A percentile compares a stretch with the other conserved stretches of the same genome.
Conservation (phyloP, 2,888 invertebrate species). For the Neuroscelio doddi region DNA sequence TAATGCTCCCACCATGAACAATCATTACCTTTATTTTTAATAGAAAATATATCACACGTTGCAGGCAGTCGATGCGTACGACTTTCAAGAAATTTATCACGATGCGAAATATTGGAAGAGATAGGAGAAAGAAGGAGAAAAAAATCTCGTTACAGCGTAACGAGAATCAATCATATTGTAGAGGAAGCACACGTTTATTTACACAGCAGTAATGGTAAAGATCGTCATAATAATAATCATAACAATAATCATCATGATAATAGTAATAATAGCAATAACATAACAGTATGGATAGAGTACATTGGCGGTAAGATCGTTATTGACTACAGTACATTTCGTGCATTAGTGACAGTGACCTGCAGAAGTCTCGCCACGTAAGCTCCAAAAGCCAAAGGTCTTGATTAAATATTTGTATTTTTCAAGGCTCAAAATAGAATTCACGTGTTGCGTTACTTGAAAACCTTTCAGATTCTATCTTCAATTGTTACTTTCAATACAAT, state of each 20-base stretch:
- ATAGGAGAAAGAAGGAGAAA: constrained; percentile 41
- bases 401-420: constrained; percentile 21
- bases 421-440: too few relatives aligned
- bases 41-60: constrained; percentile 1
- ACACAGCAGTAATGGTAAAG: constrained; percentile 61
- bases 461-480: too few relatives aligned
- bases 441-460: too few relatives aligned
- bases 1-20: too few relatives aligned
- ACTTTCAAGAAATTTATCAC: not conserved
- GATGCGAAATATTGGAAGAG: constrained; percentile 13
- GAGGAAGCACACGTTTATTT: constrained; percentile 71
- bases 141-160: constrained; percentile 60
- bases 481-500: too few relatives aligned
- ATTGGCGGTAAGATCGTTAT: constrained; percentile 37
- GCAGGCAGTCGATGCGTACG: not conserved
- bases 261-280: constrained; percentile 49
- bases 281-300: constrained; percentile 44
- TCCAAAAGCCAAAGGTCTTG: constrained; percentile 36
- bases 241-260: constrained; percentile 50
- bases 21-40: not conserved
- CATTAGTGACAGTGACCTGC: constrained; percentile 42
- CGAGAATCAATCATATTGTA: constrained; percentile 61
- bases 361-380: constrained; percentile 39
- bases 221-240: constrained; percentile 49
- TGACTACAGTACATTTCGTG: constrained; percentile 41